These are phyloP conservation scores for Agrotis puta DNA, from an alignment of 2,888 invertebrate genomes.

Conservation along the genomic window DNA sequence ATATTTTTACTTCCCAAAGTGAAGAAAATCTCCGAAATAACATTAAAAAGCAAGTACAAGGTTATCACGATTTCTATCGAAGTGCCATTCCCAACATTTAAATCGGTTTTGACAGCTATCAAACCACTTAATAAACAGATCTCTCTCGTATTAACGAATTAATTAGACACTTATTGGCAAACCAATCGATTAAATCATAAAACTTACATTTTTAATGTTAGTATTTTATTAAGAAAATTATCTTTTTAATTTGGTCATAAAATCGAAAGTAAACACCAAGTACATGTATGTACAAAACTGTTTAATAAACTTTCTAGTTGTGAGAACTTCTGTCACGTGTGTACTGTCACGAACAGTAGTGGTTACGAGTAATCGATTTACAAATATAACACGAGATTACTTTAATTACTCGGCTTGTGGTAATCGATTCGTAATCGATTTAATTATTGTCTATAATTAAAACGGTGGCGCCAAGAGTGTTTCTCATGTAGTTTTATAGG, in stretches of 20 bases:
- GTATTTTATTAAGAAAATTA: constrained; percentile 24
- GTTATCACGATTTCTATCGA: not conserved
- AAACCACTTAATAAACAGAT: constrained; percentile 18
- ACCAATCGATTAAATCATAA: constrained; percentile 22
- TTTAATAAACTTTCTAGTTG: constrained; percentile 47
- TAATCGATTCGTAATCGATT: constrained; percentile 47
- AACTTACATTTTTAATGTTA: constrained; percentile 3
- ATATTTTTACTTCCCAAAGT: no score
- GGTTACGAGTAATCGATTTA: constrained; percentile 39
- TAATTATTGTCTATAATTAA: constrained; percentile 37
- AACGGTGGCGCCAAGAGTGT: constrained; percentile 37
- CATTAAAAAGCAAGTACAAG: no score
- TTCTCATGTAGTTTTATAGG: constrained; percentile 24
- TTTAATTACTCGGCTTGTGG: constrained; percentile 28
- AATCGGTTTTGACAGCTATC: not conserved
- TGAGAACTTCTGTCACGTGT: constrained; percentile 54
- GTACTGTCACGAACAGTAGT: constrained; percentile 50
- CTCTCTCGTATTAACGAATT: constrained; percentile 5
- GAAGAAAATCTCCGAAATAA: no score
- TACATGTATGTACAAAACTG: constrained; percentile 50
- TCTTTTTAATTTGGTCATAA: constrained; percentile 13
- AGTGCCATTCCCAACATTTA: not conserved
- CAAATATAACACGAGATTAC: constrained; percentile 39
- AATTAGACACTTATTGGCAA: constrained; percentile 13
- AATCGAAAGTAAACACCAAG: constrained; percentile 45